Base-by-base conservation (phyloP, 2,113 vertebrate species). In the Sarotherodon lohbergeri region DNA sequence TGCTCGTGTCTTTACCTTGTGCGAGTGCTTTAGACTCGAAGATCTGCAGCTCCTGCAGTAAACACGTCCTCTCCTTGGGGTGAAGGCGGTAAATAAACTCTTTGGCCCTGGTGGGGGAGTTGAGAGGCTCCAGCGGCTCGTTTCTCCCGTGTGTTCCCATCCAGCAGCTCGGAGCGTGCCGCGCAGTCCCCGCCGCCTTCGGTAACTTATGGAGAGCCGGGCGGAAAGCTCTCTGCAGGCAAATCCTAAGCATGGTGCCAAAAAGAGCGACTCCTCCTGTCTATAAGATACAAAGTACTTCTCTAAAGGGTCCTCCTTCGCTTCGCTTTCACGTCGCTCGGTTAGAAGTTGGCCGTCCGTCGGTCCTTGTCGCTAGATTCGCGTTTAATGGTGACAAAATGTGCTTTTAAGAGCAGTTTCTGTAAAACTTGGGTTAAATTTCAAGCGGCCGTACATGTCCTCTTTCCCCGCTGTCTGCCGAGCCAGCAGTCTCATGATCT, bases 81-180 rank as follows among this genome's bases (percentile, higher is more conserved):
- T 98, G 97, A 5, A 99, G 96, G 82, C 97, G 97, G 95, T 98
- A 98, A 89, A 99, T 98, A 83, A 99, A 98, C 91, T 99, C 98
- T 14, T 97, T 97, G 89, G 97, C 98, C 48, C 97, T 96, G 86
- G 96, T 96, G 1, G 97, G 95, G 17, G 97, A 98, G 94, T 97
- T 97, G n/a, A 99, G 93, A 52, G 97, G 96, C 92, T 98, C 98
- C 85, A 96, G 95, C 8, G 97, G 97, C 91, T 98, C 98, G 63
- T 97, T 98, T 78, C 95, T 97, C 17, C 96, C 97, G 90, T 97
- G 98, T 0, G 98, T 98, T 46, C 98, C 98, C 94, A 98, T 93
- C 29, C 88, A 56, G 91, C 97, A 90, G 78, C 76, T 10, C 80
- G 86, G 90, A 5, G 84, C 5, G 22, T 39, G 88, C 4, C 50